Base-by-base conservation (phyloP, 64 coral and sea anemone species). In the Stichodactyla helianthus region DNA sequence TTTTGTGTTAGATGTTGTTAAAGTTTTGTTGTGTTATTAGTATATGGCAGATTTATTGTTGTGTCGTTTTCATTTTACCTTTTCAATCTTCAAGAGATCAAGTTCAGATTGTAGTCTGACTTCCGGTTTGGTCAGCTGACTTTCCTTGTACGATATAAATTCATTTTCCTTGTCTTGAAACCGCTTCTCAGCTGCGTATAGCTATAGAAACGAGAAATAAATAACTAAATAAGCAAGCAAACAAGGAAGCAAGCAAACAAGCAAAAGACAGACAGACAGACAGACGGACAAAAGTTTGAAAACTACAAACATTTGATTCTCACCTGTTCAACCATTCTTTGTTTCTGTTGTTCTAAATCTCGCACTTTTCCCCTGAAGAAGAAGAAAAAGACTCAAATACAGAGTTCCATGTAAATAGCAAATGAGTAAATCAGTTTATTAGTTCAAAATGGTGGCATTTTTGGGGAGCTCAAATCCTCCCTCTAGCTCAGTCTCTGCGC, bases 101-200 rank as follows among this genome's bases (percentile, higher is more conserved):
- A 99, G 88, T 83, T 99, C 97, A 5, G 93, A 92, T 64, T 93
- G 89, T 2, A 99, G 86, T 71, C 91, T 99, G 9, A 99, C 93
- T 89, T 95, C 97, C 28, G 97, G 97, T 95, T 99, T 99, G 13
- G 93, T 90, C 12, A 99, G 62, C 54, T 99, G 93, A 28, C 91
- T 93, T 86, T 99, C 97, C 67, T 99, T 99, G 81, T 95, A 95
- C 2, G 97, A 59, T 54, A 99, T 88, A 22, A 93, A 93, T 35
- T 99, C 97, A 10, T 92, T 99, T 82, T 95, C 93, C 51, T 93
- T 99, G 27, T 92, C 84, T 82, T 99, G 97, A 59, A 87, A 95
- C 13, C 97, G 97, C 14, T 90, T 99, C 44, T 99, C 93, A 19
- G 97, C 93, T 64, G 91, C 97, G 79, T 92, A 92, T 14, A 99